A percentile compares a stretch with the other conserved stretches of the same genome.
Conservation (phyloP, 2,888 invertebrate genomes). For the Nasonia oneida region DNA sequence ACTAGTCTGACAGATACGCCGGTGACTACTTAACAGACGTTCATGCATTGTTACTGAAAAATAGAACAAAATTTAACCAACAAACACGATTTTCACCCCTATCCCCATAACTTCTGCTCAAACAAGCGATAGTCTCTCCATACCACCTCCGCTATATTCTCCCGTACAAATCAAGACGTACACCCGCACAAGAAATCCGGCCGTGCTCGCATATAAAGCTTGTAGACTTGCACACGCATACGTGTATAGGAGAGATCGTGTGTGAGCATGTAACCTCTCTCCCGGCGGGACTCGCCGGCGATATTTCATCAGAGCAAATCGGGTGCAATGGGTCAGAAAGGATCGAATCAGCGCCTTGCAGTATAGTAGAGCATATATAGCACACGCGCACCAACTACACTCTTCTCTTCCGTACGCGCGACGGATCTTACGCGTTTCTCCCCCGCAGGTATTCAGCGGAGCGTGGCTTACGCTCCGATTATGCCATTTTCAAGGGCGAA, state of each 20-base stretch:
- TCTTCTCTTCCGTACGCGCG: slow-evolving; percentile 28
- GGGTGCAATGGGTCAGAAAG: slow-evolving; percentile 75
- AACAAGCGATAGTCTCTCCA: background rate
- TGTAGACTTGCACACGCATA: slow-evolving; percentile 35
- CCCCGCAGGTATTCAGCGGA: slow-evolving; percentile 72
- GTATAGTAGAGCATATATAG: background rate
- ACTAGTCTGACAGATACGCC: background rate
- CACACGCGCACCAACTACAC: slow-evolving; percentile 62
- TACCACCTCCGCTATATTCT: background rate
- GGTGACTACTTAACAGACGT: background rate
- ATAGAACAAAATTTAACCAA: background rate
- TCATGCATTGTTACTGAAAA: background rate
- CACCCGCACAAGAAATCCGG: slow-evolving; percentile 39
- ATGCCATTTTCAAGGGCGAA: slow-evolving; percentile 56
- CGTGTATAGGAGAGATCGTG: background rate
- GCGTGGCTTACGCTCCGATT: slow-evolving; percentile 64
- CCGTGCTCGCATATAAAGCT: slow-evolving; percentile 37
- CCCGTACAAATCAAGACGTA: slow-evolving; percentile 20
- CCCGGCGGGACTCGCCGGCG: slow-evolving; percentile 60
- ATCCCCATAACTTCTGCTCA: background rate
- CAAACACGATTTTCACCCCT: background rate
- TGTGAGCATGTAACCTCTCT: background rate
- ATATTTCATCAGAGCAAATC: slow-evolving; percentile 73
- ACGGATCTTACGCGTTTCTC: slow-evolving; percentile 35
- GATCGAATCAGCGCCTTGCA: slow-evolving; percentile 71